These are phyloP conservation scores for Campylomormyrus tamandua DNA, from an alignment of 2,113 vertebrate species.

Conservation along the genomic window DNA sequence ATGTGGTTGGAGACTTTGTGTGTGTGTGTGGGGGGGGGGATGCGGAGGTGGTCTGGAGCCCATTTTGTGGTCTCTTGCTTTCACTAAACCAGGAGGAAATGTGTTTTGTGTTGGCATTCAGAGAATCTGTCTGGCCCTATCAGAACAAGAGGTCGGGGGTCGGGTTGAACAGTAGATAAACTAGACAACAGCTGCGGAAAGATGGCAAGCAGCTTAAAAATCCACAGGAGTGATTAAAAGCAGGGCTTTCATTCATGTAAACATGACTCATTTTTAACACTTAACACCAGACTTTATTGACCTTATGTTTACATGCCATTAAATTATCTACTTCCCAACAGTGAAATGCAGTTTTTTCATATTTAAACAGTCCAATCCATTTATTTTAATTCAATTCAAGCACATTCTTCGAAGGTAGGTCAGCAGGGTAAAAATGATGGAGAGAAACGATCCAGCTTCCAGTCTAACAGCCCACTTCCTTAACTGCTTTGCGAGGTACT, in stretches of 20 bases:
- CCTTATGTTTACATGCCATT: not conserved
- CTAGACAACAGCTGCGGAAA: not conserved
- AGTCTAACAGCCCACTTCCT: not conserved
- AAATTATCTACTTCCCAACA: not conserved
- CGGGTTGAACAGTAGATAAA: not conserved
- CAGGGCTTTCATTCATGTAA: not conserved
- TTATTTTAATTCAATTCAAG: not conserved
- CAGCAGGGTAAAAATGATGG: not conserved
- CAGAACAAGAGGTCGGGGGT: slow-evolving; percentile 13
- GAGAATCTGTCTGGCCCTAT: slow-evolving; percentile 13
- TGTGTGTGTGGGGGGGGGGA: not conserved
- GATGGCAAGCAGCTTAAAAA: not conserved
- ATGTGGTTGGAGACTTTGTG: not conserved
- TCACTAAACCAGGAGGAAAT: slow-evolving; percentile 42
- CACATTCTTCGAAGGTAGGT: not conserved
- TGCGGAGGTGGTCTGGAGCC: slow-evolving; percentile 28
- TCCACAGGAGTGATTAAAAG: slow-evolving; percentile 5
- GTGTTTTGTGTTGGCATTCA: slow-evolving; percentile 19
- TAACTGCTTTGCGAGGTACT: not conserved
- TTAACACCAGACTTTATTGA: slow-evolving; percentile 17
- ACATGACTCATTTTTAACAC: slow-evolving; percentile 36
- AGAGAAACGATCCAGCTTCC: not conserved
- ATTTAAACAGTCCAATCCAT: not conserved
- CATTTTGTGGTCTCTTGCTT: slow-evolving; percentile 39
- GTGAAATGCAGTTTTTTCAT: not conserved